Conservation (phyloP, 2,888 invertebrate genomes). For the Lasiommata megera region DNA sequence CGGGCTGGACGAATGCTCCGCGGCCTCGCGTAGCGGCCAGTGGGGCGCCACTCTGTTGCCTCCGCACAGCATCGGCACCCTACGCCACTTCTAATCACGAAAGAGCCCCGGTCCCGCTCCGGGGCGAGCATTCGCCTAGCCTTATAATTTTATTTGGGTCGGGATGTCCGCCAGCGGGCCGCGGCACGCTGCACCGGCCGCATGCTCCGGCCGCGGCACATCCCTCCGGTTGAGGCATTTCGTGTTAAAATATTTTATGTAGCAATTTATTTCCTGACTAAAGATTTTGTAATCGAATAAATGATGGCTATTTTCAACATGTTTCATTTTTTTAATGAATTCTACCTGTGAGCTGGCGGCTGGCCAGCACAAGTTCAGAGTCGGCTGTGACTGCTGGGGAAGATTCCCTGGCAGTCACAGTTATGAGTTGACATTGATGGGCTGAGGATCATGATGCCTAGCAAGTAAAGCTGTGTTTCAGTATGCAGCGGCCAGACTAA, state of each 20-base stretch:
- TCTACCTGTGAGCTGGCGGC: too few relatives aligned
- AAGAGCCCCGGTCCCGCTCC: too few relatives aligned
- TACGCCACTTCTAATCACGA: too few relatives aligned
- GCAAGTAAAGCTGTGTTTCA: too few relatives aligned
- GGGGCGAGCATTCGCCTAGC: neutral
- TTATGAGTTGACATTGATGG: too few relatives aligned
- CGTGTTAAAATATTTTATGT: conserved; percentile 74
- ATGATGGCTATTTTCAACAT: conserved; percentile 68
- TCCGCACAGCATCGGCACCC: neutral
- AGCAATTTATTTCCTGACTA: conserved; percentile 76
- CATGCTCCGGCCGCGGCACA: conserved; percentile 6
- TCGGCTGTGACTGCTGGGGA: too few relatives aligned
- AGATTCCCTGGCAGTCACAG: too few relatives aligned
- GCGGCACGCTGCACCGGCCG: neutral
- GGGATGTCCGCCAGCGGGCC: neutral
- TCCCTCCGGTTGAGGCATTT: conserved; percentile 55
- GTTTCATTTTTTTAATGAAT: conserved; percentile 34
- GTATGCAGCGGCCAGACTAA: too few relatives aligned
- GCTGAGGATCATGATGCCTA: too few relatives aligned
- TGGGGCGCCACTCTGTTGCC: too few relatives aligned
- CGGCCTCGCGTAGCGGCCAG: too few relatives aligned
- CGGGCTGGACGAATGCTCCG: neutral
- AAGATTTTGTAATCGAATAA: conserved; percentile 78
- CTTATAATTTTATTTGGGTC: neutral
- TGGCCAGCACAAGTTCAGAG: too few relatives aligned